Evolutionary conservation across 2,113 vertebrate species (phyloP), one percentile per base, ranked within the genome.

Genomic region (Illadopsis cleaveri): DNA sequence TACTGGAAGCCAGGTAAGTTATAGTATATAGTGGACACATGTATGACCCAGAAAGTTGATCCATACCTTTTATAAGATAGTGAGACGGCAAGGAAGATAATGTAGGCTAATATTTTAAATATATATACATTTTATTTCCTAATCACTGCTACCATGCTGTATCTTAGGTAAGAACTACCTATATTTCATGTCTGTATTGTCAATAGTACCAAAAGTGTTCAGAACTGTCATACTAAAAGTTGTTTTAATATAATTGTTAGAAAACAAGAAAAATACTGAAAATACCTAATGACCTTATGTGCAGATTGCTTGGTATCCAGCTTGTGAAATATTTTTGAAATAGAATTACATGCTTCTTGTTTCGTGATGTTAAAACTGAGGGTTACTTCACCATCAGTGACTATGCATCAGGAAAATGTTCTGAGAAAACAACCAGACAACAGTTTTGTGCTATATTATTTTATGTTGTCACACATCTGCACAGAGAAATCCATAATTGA

Each of bases 11-110:
- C 73, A 90, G 61, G 6, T 45, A 75, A 75, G 16, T 35, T 72
- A 8, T 0, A 53, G 15, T 7, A 80, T 2, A 5, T 6, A 86
- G 17, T 37, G 6, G 38, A 33, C 20, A 72, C 50, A 72, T 0
- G 1, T 42, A 7, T 25, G 20, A 85, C 25, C 42, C 42, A 66
- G 45, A 75, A 15, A 78, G 50, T 21, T 51, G 33, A 81, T n/a
- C 53, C 28, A 45, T 28, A 68, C 7, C 20, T 81, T 65, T 84
- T 23, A 61, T 25, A 64, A 68, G 16, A 57, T 15, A 62, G 8
- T 38, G 27, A 83, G 30, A 35, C 11, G 58, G 28, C 22, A 77
- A 72, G 12, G 30, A 69, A 84, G 17, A 54, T 56, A 60, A 84
- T 6, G 7, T 38, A 42, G 27, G 44, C 37, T 77, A 89, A 35